Percentiles rank a stretch among this genome's conserved stretches.
These are phyloP conservation scores for Luidia sarsii DNA, from an alignment of 53 echinoderm and acorn worm genomes.

Conservation along the genomic window DNA sequence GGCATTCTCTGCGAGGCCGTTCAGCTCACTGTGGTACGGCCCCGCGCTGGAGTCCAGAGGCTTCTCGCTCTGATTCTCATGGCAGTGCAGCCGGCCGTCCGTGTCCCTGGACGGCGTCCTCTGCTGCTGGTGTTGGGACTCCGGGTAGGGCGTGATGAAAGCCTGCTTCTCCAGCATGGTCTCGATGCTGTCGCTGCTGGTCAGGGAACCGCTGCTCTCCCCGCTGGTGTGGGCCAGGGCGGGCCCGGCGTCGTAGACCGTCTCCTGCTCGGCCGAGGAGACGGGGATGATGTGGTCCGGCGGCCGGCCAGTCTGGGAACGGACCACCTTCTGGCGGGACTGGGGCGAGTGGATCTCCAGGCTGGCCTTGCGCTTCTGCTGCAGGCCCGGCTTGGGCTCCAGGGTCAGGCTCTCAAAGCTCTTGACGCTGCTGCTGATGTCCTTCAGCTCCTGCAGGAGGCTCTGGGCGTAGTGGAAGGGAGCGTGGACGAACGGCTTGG, in stretches of 20 bases:
- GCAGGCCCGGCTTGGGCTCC: constrained; percentile 71
- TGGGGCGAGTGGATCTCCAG: constrained; percentile 42
- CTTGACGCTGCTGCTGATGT: constrained; percentile 89
- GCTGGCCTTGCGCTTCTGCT: constrained; percentile 82
- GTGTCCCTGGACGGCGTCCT: constrained; percentile 14
- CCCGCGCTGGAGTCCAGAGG: neutral
- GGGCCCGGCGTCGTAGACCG: constrained; percentile 43
- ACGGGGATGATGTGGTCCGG: constrained; percentile 29
- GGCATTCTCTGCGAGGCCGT: neutral
- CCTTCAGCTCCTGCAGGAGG: constrained; percentile 82
- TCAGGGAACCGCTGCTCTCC: constrained; percentile 70
- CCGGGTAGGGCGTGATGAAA: constrained; percentile 57
- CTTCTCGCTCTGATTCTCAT: constrained; percentile 19
- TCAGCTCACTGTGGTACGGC: constrained; percentile 24
- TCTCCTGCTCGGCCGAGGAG: constrained; percentile 26
- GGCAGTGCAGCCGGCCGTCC: constrained; percentile 35
- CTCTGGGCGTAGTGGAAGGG: constrained; percentile 96
- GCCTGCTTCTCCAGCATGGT: constrained; percentile 77
- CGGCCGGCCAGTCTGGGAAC: constrained; percentile 39
- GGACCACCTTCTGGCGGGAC: constrained; percentile 66
- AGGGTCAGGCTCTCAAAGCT: constrained; percentile 92
- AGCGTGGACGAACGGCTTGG: constrained; percentile 87
- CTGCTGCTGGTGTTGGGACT: constrained; percentile 8
- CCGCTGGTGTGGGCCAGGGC: constrained; percentile 31
- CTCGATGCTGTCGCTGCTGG: constrained; percentile 84